Evolutionary conservation across 2,113 vertebrate genomes (phyloP).

Genomic region (Ceuthmochares aereus): DNA sequence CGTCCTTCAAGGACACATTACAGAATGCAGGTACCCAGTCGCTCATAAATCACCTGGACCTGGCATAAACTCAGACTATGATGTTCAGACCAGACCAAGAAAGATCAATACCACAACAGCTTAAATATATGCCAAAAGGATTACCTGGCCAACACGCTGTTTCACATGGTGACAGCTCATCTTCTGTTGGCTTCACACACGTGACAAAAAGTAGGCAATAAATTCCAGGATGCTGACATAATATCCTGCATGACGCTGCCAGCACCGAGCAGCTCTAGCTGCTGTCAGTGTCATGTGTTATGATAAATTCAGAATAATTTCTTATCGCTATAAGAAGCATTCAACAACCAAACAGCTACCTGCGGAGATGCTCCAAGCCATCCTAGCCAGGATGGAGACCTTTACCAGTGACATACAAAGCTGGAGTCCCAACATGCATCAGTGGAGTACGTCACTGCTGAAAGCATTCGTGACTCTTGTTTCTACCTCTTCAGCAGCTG

Average conservation of each 20-base stretch:
- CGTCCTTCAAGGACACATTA: rapidly evolving
- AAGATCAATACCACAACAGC: neutral
- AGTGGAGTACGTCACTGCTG: rapidly evolving
- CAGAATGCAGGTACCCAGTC: neutral
- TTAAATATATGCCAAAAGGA: neutral
- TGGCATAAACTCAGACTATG: neutral
- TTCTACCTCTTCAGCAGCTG: neutral
- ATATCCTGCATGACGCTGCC: neutral
- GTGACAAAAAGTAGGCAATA: neutral
- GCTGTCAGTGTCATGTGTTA: neutral
- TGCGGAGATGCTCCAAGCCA: neutral
- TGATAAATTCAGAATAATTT: neutral
- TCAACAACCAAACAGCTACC: neutral
- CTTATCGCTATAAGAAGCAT: neutral
- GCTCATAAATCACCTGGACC: neutral
- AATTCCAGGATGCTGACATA: neutral
- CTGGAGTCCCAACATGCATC: neutral
- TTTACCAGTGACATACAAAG: rapidly evolving
- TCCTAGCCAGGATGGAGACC: neutral
- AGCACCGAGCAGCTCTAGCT: neutral
- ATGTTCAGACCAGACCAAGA: neutral
- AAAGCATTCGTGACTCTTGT: neutral
- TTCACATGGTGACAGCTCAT: neutral
- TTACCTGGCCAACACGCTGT: neutral
- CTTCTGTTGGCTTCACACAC: neutral